These are phyloP conservation scores for Drymonia ruficornis DNA, from an alignment of 2,888 invertebrate species.

Conservation along the genomic window DNA sequence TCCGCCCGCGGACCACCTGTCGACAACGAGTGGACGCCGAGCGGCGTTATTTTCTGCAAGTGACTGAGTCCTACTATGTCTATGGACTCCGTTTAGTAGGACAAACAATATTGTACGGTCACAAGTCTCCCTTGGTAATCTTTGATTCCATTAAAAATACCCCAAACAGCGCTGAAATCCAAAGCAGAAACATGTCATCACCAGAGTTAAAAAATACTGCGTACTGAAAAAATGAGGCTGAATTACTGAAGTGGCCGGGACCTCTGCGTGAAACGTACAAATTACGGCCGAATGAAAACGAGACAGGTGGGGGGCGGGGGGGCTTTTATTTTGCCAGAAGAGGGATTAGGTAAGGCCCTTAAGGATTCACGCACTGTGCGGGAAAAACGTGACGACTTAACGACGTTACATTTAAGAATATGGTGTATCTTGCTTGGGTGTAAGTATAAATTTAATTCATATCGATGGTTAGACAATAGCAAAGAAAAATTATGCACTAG, in stretches of 20 bases:
- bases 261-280: conserved; percentile 18
- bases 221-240: neutral
- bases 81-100: too few relatives aligned
- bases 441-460: too few relatives aligned
- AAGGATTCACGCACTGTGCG: conserved; percentile 24
- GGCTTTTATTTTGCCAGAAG: conserved; percentile 41
- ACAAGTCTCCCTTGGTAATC: too few relatives aligned
- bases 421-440: too few relatives aligned
- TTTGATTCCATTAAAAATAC: neutral
- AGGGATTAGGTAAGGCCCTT: conserved; percentile 39
- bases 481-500: too few relatives aligned
- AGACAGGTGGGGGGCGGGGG: conserved; percentile 25
- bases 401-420: too few relatives aligned
- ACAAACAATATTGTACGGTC: too few relatives aligned
- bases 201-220: neutral
- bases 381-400: neutral
- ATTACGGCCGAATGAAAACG: conserved; percentile 33
- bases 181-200: neutral
- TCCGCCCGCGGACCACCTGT: too few relatives aligned
- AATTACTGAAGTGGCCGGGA: conserved; percentile 10
- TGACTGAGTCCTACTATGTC: too few relatives aligned
- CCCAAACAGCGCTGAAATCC: neutral
- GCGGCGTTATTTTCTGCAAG: too few relatives aligned
- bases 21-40: too few relatives aligned
- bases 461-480: too few relatives aligned